phyloP scores from a whole-genome alignment of 2,888 invertebrate genomes.

The Colostygia pectinataria region DNA sequence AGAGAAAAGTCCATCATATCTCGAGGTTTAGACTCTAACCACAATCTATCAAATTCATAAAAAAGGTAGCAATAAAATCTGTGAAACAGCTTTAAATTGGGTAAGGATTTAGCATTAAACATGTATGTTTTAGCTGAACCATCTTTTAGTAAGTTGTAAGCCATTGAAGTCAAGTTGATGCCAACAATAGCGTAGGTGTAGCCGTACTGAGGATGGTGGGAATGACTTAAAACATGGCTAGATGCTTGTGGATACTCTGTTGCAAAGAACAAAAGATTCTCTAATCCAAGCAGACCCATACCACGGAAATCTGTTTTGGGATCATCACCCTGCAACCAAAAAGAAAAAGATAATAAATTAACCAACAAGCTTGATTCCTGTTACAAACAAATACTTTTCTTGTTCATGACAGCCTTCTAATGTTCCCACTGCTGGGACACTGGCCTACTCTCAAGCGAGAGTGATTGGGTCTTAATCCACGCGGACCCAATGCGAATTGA shows the following conservation, averaged over 20 bases:
- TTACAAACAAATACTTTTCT: too few relatives aligned
- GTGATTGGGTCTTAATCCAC: too few relatives aligned
- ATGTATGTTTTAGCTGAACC: conserved; percentile 95
- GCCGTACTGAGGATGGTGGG: conserved; percentile 94
- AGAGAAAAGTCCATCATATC: conserved; percentile 98
- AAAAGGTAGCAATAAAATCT: conserved; percentile 96
- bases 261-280: conserved; percentile 95
- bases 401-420: too few relatives aligned
- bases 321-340: conserved; percentile 90
- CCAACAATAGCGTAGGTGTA: conserved; percentile 96
- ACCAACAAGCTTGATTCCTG: too few relatives aligned
- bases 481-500: too few relatives aligned
- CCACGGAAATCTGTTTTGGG: conserved; percentile 99
- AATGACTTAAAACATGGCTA: conserved; percentile 92
- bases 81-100: conserved; percentile 91
- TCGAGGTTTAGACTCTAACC: conserved; percentile 95
- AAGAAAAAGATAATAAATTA: neutral
- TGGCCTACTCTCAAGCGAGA: too few relatives aligned
- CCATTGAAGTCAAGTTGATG: conserved; percentile 97
- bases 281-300: conserved; percentile 97
- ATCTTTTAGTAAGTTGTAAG: conserved; percentile 89
- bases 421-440: too few relatives aligned
- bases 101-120: conserved; percentile 90
- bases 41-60: conserved; percentile 96
- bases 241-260: conserved; percentile 91